Evolutionary conservation across 2,797 vertebrate species (phyloP).

Genomic region (Champsocephalus esox): DNA sequence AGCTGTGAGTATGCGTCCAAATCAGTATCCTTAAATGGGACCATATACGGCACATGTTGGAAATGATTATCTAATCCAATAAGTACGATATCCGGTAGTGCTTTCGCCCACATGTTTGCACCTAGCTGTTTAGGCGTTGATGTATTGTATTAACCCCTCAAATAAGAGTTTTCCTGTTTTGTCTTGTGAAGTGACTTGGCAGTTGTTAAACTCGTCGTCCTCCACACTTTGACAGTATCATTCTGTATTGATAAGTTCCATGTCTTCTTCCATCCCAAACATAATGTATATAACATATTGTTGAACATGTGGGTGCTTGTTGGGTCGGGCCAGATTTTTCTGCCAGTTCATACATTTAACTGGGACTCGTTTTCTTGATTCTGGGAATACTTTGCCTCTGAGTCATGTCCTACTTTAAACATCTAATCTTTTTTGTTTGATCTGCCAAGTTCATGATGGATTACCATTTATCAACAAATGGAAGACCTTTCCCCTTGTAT

Average conservation of each 20-base stretch:
- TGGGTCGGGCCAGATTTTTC: too few relatives aligned
- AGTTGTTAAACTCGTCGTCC: neutral
- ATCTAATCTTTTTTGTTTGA: neutral
- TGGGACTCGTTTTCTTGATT: neutral
- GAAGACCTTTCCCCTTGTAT: neutral
- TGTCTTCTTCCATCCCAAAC: neutral
- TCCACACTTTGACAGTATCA: neutral
- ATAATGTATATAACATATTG: neutral
- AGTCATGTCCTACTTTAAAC: neutral
- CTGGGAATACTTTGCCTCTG: neutral
- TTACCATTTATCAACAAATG: neutral
- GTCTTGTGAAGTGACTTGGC: neutral
- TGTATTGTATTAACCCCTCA: neutral
- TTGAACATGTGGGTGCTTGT: neutral
- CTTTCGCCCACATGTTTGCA: neutral
- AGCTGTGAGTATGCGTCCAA: slow-evolving; percentile 9
- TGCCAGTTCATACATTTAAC: too few relatives aligned
- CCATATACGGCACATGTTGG: neutral
- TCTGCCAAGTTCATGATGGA: neutral
- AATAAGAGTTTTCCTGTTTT: neutral
- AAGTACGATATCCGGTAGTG: neutral
- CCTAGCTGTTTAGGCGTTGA: neutral
- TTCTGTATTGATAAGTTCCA: too few relatives aligned
- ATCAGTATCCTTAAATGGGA: neutral
- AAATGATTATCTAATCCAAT: neutral